Percentiles rank a stretch among this genome's conserved stretches.
phyloP scores from a whole-genome alignment of 2,797 vertebrate genomes.

The Menidia menidia region DNA sequence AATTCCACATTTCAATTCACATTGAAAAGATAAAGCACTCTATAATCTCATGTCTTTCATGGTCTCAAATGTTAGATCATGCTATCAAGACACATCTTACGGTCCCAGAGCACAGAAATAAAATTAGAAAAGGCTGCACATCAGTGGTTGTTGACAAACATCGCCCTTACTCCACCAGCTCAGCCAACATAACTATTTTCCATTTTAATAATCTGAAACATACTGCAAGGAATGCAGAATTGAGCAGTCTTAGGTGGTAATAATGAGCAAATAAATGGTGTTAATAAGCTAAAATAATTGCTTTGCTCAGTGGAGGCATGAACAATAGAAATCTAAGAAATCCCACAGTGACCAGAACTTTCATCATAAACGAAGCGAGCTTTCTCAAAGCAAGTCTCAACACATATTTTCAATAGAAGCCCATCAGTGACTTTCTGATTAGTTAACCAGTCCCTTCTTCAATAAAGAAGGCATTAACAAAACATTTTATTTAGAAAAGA shows the following conservation, averaged over 20 bases:
- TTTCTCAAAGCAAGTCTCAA: neutral
- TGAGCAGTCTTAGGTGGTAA: neutral
- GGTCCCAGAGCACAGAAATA: conserved; percentile 11
- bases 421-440: neutral
- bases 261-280: neutral
- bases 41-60: neutral
- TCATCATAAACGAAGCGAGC: neutral
- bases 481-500: too few relatives aligned
- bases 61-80: conserved; percentile 21
- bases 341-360: neutral
- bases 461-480: neutral
- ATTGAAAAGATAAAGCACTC: neutral
- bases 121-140: conserved; percentile 21
- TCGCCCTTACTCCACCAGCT: neutral
- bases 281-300: neutral
- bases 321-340: neutral
- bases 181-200: neutral
- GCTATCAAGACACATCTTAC: conserved; percentile 19
- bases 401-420: neutral
- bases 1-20: too few relatives aligned
- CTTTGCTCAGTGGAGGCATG: neutral
- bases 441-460: neutral
- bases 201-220: neutral
- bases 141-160: conserved; percentile 10
- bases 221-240: neutral